phyloP scores from a whole-genome alignment of 2,113 vertebrate genomes.

The Bubo bubo region DNA sequence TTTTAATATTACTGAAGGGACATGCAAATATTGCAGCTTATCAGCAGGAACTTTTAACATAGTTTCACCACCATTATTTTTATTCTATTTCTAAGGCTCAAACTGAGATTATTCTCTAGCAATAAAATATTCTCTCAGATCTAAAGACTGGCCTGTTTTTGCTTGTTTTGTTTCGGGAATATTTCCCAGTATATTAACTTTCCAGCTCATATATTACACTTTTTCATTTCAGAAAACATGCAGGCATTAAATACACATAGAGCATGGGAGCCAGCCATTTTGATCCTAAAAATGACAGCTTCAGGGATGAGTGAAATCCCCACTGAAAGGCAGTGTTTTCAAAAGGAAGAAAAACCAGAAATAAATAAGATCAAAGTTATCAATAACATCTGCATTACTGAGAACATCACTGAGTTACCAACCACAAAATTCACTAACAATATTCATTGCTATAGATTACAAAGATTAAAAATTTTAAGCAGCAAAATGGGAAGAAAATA shows the following conservation, averaged over 20 bases:
- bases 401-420: background rate
- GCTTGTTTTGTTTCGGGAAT: background rate
- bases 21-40: background rate
- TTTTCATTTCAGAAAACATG: background rate
- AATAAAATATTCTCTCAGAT: background rate
- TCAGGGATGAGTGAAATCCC: background rate
- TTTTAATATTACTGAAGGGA: background rate
- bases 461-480: background rate
- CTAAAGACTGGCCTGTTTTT: background rate
- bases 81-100: background rate
- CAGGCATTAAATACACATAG: background rate
- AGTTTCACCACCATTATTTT: background rate
- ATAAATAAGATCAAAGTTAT: background rate
- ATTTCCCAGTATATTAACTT: background rate
- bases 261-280: background rate
- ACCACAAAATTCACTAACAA: background rate
- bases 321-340: background rate
- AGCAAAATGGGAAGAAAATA: background rate
- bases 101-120: background rate
- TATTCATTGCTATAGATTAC: background rate
- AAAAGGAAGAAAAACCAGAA: background rate
- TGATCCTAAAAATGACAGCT: background rate
- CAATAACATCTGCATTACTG: constrained; percentile 1
- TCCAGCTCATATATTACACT: background rate
- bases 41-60: background rate